Base-by-base conservation (phyloP, 1,140 invertebrate species). In the Platyscapa corneri region DNA sequence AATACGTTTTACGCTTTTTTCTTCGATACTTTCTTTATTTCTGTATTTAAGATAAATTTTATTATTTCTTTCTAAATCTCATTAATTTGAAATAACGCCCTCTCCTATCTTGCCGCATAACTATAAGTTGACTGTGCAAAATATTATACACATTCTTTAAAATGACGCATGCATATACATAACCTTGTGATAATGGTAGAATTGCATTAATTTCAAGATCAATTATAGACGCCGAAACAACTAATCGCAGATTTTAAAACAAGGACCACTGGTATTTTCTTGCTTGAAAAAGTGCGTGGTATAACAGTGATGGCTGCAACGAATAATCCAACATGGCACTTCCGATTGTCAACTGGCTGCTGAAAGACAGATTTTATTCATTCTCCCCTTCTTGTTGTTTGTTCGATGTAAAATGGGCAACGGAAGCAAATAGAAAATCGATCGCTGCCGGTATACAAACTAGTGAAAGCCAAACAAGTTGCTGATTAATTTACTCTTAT, bases 371-470 rank as follows among this genome's bases (percentile, higher is more conserved):
- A 37, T 37, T 74, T 74, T 30, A 10, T n/a, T 32, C 67, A 75
- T 64, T 60, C 75, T 46, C 85, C 56, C 87, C 86, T 12, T 53
- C 7, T 27, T 67, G 82, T 75, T 88, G 90, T 90, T 90, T 90
- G 90, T 88, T 90, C 90, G 86, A 90, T 90, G 89, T 60, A 80
- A 90, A 89, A 88, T 84, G 75, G 85, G 88, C 85, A 84, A 88
- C 85, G 84, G 83, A 32, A 49, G 78, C 30, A 16, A 32, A 37
- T 3, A 6, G 42, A n/a, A 34, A 12, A 74, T 82, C 80, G 80
- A 82, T 74, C 23, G 49, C 37, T 3, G 14, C n/a, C 39, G 23
- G 56, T 27, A 14, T 27, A 27, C 23, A 23, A 27, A 27, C 18
- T 2, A 18, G 39, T 20, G 39, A 18, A 16, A 3, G 16, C 67